Base-by-base conservation (phyloP, 2,113 vertebrate genomes). In the Anarhynchus alexandrinus region DNA sequence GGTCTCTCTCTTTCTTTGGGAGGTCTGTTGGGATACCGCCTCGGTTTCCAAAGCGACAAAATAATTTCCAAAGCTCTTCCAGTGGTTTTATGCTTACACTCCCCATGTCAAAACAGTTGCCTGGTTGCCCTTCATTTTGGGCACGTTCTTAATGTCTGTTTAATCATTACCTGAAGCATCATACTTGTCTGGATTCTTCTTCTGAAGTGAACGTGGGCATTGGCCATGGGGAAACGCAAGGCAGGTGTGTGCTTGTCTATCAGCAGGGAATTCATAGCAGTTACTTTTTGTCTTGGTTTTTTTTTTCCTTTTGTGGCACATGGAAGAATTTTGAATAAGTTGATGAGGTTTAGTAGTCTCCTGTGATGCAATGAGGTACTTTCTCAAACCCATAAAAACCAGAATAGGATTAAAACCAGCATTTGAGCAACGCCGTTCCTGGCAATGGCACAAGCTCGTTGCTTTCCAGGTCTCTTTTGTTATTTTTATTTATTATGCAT, bases 401-500 rank as follows among this genome's bases (percentile, higher is more conserved):
- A 20, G 61, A 76, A 65, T n/a, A 86, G 77, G 86, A 94, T 79
- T 87, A 89, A 95, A 93, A 65, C 0, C 83, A 65, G 9, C 51
- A 21, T 55, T 94, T 1, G 11, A 90, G 66, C 92, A 79, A 84
- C 30, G 61, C 30, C 9, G 23, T 89, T 97, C 69, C 71, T 94
- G 93, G 95, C 91, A 86, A 26, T 19, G 69, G 43, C 69, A 91
- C 88, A 89, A 85, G 9, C 72, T 87, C 30, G 45, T 65, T 58
- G 69, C 73, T 87, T 97, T 97, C 80, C 89, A 96, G 83, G 61
- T 89, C 83, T 89, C 81, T 65, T 86, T 55, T 82, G 61, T 91
- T 95, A 91, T 87, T 89, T 82, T 96, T 93, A 85, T 95, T 94
- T 94, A 91, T 97, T 82, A 52, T 82, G 49, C 40, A 29, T 47